A percentile compares a stretch with the other conserved stretches of the same genome.
Conservation (phyloP, 1,140 invertebrate species). For the Sesamia nonagrioides region DNA sequence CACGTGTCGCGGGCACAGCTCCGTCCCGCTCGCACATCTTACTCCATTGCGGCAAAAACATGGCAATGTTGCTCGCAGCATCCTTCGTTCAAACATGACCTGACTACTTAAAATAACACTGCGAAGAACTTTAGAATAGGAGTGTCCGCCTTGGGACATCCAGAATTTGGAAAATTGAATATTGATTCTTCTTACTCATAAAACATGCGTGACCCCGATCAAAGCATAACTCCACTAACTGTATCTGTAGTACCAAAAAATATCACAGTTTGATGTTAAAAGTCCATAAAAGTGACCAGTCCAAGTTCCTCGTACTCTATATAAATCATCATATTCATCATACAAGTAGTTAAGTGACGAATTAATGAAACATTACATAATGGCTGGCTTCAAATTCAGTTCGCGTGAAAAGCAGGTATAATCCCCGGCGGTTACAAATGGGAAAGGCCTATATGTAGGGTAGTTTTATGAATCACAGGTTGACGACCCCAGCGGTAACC, state of each 20-base stretch:
- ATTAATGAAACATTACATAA: conserved; percentile 28
- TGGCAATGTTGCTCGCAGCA: conserved; percentile 64
- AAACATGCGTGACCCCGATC: background rate
- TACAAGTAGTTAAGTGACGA: conserved; percentile 12
- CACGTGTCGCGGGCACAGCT: conserved; percentile 34
- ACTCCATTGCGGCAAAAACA: conserved; percentile 77
- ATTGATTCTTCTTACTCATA: background rate
- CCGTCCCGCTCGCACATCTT: conserved; percentile 61
- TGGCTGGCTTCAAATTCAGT: conserved; percentile 49
- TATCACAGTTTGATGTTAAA: background rate
- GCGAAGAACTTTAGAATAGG: background rate
- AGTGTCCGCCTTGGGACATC: too few species aligned
- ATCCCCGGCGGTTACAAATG: conserved; percentile 61
- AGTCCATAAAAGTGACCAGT: background rate
- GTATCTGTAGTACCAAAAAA: too few species aligned
- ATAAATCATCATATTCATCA: conserved; percentile 8
- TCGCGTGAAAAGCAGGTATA: conserved; percentile 60
- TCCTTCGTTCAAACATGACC: conserved; percentile 53
- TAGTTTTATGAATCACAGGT: conserved; percentile 71
- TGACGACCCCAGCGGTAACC: conserved; percentile 65
- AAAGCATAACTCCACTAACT: background rate
- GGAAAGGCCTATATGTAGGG: conserved; percentile 67
- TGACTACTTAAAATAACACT: conserved; percentile 15
- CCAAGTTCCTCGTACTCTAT: background rate
- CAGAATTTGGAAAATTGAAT: background rate